Evolutionary conservation across 2,797 vertebrate genomes (phyloP).

Genomic region (Miopithecus talapoin): DNA sequence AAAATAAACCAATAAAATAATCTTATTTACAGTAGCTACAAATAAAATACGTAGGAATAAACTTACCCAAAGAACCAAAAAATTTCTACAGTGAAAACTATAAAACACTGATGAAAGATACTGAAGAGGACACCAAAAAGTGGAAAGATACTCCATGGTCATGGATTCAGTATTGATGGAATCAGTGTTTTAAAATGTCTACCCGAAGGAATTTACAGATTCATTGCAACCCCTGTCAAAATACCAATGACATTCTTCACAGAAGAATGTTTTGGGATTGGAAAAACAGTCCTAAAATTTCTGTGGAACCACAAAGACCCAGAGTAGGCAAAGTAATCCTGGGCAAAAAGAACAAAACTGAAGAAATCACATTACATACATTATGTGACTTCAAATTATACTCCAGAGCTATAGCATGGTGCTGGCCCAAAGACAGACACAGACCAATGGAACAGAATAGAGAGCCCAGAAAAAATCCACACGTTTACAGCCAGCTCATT

Average conservation of each 20-base stretch:
- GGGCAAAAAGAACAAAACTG: neutral
- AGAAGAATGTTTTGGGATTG: neutral
- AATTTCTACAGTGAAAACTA: neutral
- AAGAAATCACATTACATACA: neutral
- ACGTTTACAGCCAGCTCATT: neutral
- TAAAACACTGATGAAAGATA: neutral
- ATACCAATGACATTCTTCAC: neutral
- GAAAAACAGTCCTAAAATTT: neutral
- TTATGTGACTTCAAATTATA: neutral
- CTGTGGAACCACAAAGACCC: neutral
- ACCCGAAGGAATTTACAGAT: neutral
- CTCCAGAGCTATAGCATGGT: neutral
- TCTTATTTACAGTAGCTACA: neutral
- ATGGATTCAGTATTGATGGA: neutral
- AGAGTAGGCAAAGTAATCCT: neutral
- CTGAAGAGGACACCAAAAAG: neutral
- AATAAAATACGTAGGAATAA: neutral
- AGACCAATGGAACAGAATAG: neutral
- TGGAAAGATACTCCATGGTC: neutral
- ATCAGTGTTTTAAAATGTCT: neutral
- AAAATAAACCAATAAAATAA: neutral
- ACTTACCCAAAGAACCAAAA: neutral
- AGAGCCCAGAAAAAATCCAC: neutral
- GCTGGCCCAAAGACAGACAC: neutral
- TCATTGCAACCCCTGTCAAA: neutral